Percentiles rank a stretch among this genome's conserved stretches.
These are phyloP conservation scores for Reticulitermes speratus DNA, from an alignment of 1,140 invertebrate genomes.

Conservation along the genomic window DNA sequence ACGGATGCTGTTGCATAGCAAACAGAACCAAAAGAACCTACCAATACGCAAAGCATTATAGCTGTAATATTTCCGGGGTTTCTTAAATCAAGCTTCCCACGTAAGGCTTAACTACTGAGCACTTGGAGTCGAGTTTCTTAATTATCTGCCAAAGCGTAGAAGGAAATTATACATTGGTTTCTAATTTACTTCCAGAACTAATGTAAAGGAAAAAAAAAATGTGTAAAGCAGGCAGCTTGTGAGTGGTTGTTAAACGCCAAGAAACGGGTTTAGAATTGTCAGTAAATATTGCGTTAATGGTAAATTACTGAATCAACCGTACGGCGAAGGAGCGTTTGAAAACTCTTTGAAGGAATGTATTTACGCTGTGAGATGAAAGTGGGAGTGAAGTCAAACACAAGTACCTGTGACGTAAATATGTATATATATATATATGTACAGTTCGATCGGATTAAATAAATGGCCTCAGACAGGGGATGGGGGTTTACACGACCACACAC, in stretches of 20 bases:
- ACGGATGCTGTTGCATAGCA: not conserved
- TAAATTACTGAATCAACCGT: not conserved
- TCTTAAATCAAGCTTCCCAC: not conserved
- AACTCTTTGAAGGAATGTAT: not conserved
- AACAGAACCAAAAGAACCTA: not conserved
- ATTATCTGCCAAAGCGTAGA: not conserved
- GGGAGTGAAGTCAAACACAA: not conserved
- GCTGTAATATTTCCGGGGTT: not conserved
- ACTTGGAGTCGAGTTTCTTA: not conserved
- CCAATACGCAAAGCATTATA: not conserved
- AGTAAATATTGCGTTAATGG: not conserved
- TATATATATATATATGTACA: no score
- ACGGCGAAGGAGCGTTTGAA: not conserved
- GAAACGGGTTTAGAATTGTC: not conserved
- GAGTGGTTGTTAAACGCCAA: not conserved
- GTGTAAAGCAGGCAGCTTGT: not conserved
- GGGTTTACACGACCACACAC: no score
- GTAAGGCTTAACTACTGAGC: not conserved
- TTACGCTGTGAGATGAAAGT: not conserved
- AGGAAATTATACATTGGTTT: not conserved
- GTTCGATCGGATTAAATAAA: not conserved
- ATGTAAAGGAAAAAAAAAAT: not conserved
- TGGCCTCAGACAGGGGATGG: not conserved
- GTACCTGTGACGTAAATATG: not conserved
- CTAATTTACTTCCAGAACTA: not conserved